Evolutionary conservation across 2,797 vertebrate species (phyloP).

Genomic region (Nothura maculosa): DNA sequence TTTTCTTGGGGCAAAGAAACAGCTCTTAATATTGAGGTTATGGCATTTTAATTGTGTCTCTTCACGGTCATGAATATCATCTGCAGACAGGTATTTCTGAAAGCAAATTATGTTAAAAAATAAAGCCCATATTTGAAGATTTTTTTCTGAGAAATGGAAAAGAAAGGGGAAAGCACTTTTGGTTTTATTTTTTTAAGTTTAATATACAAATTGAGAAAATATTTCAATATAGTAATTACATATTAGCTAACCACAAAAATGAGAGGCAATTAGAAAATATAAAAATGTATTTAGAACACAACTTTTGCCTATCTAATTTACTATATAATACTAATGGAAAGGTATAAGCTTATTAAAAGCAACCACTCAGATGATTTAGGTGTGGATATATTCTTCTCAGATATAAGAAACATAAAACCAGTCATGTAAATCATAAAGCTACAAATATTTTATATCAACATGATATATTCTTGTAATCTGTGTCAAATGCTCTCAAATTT

Average conservation of each 20-base stretch:
- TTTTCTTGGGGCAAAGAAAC: neutral
- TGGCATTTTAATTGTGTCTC: neutral
- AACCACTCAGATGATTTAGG: neutral
- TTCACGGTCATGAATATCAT: neutral
- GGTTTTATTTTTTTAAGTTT: neutral
- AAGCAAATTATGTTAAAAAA: neutral
- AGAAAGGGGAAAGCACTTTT: neutral
- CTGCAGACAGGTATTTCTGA: neutral
- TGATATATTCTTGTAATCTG: neutral
- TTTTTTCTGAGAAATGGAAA: neutral
- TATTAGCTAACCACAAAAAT: neutral
- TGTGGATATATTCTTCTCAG: neutral
- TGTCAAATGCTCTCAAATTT: neutral
- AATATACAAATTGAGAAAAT: neutral
- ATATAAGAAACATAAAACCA: neutral
- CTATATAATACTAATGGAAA: neutral
- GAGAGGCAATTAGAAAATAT: neutral
- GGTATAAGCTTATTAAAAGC: neutral
- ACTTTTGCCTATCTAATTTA: neutral
- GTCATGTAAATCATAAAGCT: neutral
- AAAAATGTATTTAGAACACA: neutral
- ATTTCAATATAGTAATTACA: neutral
- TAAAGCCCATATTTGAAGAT: neutral
- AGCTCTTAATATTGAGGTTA: neutral
- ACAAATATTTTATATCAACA: neutral